Percentiles rank a stretch among this genome's conserved stretches.
Conservation (phyloP, 2,888 invertebrate species). For the Cephus pygmeus region DNA sequence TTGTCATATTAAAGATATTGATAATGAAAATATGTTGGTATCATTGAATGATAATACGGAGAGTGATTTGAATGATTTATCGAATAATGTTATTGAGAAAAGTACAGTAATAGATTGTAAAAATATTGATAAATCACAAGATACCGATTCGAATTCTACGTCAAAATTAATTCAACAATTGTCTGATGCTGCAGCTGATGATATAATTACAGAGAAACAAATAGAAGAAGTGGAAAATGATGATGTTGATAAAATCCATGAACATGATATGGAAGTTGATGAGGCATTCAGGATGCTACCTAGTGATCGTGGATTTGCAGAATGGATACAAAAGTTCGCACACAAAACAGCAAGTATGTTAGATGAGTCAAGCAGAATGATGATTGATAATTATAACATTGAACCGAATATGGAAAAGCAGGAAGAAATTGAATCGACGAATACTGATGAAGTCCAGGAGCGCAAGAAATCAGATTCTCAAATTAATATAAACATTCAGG, state of each 20-base stretch:
- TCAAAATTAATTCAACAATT: neutral
- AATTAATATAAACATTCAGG: neutral
- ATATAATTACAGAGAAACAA: neutral
- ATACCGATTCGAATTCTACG: neutral
- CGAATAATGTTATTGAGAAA: neutral
- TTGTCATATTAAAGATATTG: neutral
- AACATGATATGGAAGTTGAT: neutral
- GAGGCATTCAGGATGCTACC: neutral
- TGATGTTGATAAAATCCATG: neutral
- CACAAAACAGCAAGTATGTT: neutral
- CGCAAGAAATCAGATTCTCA: neutral
- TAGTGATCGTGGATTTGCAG: neutral
- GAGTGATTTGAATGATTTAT: neutral
- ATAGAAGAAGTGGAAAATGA: constrained; percentile 2
- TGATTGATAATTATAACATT: neutral
- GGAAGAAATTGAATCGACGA: neutral
- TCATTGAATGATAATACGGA: neutral
- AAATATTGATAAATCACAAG: neutral
- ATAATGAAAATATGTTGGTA: neutral
- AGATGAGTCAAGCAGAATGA: neutral
- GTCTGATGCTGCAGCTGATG: neutral
- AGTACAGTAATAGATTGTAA: neutral
- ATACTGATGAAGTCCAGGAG: constrained; percentile 8
- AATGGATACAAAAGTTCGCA: neutral
- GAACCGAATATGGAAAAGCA: neutral